Conservation (phyloP, 2,888 invertebrate species). For the Mantis religiosa region DNA sequence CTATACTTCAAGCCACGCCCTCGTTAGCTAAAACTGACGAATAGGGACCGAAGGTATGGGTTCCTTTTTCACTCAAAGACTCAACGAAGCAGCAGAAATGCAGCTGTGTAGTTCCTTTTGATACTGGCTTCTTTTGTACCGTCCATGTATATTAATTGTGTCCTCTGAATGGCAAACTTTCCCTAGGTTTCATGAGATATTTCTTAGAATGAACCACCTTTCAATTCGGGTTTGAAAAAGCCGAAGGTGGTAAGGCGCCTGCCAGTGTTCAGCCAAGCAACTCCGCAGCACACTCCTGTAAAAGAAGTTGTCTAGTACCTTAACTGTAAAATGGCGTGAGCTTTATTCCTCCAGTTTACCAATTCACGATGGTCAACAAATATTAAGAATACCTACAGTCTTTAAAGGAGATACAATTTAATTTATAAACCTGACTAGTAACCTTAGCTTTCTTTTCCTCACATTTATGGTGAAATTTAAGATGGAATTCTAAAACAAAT, state of each 20-base stretch:
- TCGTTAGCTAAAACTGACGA: conserved; percentile 14
- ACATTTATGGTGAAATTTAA: too few species aligned
- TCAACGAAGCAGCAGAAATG: neutral
- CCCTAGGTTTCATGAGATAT: neutral
- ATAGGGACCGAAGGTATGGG: neutral
- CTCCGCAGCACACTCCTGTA: neutral
- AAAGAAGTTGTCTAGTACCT: neutral
- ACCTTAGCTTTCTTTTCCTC: too few species aligned
- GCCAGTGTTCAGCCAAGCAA: neutral
- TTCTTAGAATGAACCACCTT: neutral
- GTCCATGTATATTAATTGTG: neutral
- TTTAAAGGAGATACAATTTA: too few species aligned
- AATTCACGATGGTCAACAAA: too few species aligned
- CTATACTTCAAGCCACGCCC: conserved; percentile 16
- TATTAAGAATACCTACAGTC: too few species aligned
- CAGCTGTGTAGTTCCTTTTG: neutral
- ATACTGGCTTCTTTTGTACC: neutral
- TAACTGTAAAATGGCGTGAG: too few species aligned
- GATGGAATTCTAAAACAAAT: too few species aligned
- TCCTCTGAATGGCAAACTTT: neutral
- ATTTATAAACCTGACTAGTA: too few species aligned
- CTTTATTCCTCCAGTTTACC: too few species aligned
- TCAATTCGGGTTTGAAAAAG: neutral
- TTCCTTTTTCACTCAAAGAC: neutral
- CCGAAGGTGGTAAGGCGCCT: neutral